Evolutionary conservation across 2,797 vertebrate genomes (phyloP).

Genomic region (Epinephelus coioides): DNA sequence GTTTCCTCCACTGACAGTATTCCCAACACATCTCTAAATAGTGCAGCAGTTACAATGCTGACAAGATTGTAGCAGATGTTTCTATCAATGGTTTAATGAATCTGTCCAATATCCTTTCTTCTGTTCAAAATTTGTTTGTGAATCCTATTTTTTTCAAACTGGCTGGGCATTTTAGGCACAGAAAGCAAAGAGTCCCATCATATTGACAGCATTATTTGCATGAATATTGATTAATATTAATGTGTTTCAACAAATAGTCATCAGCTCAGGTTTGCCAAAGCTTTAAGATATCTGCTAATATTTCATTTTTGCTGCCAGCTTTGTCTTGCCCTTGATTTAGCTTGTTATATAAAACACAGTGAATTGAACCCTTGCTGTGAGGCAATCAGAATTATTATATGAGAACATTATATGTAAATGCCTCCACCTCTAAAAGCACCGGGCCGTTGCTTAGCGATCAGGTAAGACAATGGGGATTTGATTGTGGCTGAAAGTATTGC

Average conservation of each 20-base stretch:
- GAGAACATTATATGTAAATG: slow-evolving; percentile 59
- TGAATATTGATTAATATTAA: slow-evolving; percentile 18
- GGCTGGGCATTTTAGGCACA: slow-evolving; percentile 2
- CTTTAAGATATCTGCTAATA: slow-evolving; percentile 14
- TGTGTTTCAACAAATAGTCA: slow-evolving; percentile 24
- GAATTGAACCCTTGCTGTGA: slow-evolving; percentile 56
- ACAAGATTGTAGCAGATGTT: slow-evolving; percentile 48
- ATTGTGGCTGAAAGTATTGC: slow-evolving; percentile 44
- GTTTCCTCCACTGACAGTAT: neutral
- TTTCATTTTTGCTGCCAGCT: slow-evolving; percentile 27
- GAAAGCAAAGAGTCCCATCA: neutral
- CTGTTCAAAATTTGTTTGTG: slow-evolving; percentile 11
- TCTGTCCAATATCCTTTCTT: slow-evolving; percentile 6
- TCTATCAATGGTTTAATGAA: slow-evolving; percentile 32
- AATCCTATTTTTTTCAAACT: slow-evolving; percentile 21
- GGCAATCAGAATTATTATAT: slow-evolving; percentile 65
- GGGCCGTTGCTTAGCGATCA: slow-evolving; percentile 51
- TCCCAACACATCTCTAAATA: slow-evolving; percentile 26
- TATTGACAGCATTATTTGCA: slow-evolving; percentile 12
- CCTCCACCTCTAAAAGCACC: slow-evolving; percentile 46
- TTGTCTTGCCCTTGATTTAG: slow-evolving; percentile 33
- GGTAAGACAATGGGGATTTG: slow-evolving; percentile 37
- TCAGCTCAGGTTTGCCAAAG: slow-evolving; percentile 10
- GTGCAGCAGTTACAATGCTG: slow-evolving; percentile 16
- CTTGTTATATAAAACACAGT: slow-evolving; percentile 22